These are phyloP conservation scores for Chorisops tibialis DNA, from an alignment of 2,888 invertebrate species.

Conservation along the genomic window DNA sequence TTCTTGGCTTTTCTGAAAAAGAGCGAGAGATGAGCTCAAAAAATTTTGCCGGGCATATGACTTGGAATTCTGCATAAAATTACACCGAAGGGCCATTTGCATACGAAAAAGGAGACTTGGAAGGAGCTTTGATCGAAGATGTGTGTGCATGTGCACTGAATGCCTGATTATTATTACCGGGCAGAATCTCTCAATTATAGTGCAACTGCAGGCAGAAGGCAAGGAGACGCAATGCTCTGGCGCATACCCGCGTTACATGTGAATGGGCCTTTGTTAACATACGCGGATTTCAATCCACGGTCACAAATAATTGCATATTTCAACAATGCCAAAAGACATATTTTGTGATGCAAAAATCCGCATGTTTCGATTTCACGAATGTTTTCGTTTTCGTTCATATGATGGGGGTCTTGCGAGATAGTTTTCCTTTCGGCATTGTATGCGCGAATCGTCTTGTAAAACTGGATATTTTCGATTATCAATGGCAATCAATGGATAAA, in stretches of 20 bases:
- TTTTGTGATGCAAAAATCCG: conserved; percentile 21
- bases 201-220: conserved; percentile 7
- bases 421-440: too few relatives aligned
- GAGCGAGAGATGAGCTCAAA: neutral
- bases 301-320: conserved; percentile 22
- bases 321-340: conserved; percentile 25
- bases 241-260: neutral
- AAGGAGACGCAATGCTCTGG: conserved; percentile 4
- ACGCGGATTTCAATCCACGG: conserved; percentile 12
- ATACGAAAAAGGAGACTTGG: conserved; percentile 16
- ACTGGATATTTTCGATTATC: too few relatives aligned
- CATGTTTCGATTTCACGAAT: conserved; percentile 23
- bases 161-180: conserved; percentile 21
- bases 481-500: too few relatives aligned
- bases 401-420: neutral
- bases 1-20: neutral
- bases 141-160: conserved; percentile 1
- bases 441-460: too few relatives aligned
- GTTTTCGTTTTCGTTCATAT: conserved; percentile 22
- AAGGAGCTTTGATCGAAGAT: neutral
- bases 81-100: conserved; percentile 8
- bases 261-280: conserved; percentile 14
- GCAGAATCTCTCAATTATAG: conserved; percentile 13
- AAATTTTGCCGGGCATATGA: conserved; percentile 2
- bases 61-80: conserved; percentile 8